Evolutionary conservation across 2,113 vertebrate genomes (phyloP), one percentile per base, ranked within the genome.

Genomic region (Gopherus flavomarginatus): DNA sequence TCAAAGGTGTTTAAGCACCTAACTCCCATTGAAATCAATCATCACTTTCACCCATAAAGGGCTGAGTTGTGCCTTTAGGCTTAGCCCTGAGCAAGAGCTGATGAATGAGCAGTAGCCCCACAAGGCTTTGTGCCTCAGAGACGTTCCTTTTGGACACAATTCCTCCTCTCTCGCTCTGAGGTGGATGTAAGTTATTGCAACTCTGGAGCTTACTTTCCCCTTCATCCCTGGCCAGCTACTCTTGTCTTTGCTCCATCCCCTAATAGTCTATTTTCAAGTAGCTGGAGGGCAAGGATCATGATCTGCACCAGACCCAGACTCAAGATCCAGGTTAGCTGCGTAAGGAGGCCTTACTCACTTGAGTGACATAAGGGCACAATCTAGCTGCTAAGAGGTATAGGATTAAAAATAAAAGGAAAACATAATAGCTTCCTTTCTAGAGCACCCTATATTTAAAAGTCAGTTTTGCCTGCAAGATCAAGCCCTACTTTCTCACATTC

Each of bases 141-240:
- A 72, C 35, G 2, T 38, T 38, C 8, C n/a, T 21, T 19, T 22
- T 11, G 19, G 65, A n/a, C 8, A 72, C 19, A 38, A 19, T 72
- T 72, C 65, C 65, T 72, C 19, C n/a, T 9, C 8, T 72, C 8
- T 38, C 19, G 11, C 35, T 19, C 65, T 72, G 65, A 16, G n/a
- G 65, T 22, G 96, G 94, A 59, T 2, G 10, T 92, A 95, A 94
- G 89, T 95, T 93, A 42, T 78, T 91, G 3, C n/a, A 85, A 75
- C 53, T 57, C 94, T 91, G 92, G 89, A 97, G 38, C 44, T 96
- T 95, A 80, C 83, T 90, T 97, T 85, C 94, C 86, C 89, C 87
- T 89, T 89, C 90, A 69, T 17, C 21, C 62, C 8, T 69, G 62
- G 35, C 62, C 62, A 69, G 35, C 17, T 69, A 35, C 35, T 69